Evolutionary conservation across 2,797 vertebrate genomes (phyloP).

Genomic region (Artibeus lituratus): DNA sequence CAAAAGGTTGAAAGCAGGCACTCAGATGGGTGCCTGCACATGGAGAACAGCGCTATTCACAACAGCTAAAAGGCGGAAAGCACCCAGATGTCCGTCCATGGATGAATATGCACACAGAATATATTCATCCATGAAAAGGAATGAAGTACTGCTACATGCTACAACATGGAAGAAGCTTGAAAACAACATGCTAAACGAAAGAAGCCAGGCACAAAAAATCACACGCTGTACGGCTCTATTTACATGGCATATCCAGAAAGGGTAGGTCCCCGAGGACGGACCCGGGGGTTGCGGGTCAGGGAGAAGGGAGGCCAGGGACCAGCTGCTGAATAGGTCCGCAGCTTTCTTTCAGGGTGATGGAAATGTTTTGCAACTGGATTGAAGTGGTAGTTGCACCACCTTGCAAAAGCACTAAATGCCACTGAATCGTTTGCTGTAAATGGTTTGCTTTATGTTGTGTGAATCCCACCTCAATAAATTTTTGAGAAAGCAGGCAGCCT

Average conservation of each 20-base stretch:
- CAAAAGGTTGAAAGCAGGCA: not conserved
- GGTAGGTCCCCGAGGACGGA: not conserved
- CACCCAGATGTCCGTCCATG: not conserved
- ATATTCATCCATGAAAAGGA: not conserved
- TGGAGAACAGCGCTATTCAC: not conserved
- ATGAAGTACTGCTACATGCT: not conserved
- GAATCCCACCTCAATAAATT: not conserved
- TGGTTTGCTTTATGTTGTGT: not conserved
- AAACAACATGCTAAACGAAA: not conserved
- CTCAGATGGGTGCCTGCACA: not conserved
- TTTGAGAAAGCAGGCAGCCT: not conserved
- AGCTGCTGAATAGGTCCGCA: fast-evolving
- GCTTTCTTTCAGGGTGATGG: not conserved
- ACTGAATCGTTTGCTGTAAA: not conserved
- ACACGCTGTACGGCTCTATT: not conserved
- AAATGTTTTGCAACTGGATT: not conserved
- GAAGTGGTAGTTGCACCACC: not conserved
- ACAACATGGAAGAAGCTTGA: not conserved
- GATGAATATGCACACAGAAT: not conserved
- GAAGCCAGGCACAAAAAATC: not conserved
- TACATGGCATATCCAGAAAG: not conserved
- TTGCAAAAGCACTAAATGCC: not conserved
- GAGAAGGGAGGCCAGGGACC: not conserved
- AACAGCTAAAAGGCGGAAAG: not conserved
- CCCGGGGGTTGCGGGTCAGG: not conserved